A percentile compares a stretch with the other conserved stretches of the same genome.
phyloP scores from a whole-genome alignment of 1,140 invertebrate genomes.

The Brachionus manjavacas region DNA sequence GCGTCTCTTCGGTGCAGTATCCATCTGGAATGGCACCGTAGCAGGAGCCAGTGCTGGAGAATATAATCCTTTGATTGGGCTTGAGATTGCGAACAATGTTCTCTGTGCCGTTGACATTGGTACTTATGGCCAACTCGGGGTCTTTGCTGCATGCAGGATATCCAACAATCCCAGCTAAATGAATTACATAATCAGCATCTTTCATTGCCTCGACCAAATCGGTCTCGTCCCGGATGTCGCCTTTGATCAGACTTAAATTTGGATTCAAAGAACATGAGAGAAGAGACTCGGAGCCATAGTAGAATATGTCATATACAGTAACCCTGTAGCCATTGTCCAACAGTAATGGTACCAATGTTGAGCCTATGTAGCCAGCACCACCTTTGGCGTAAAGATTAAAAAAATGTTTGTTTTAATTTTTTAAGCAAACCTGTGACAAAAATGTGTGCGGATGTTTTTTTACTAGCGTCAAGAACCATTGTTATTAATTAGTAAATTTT shows the following conservation, averaged over 20 bases:
- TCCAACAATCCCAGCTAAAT: conserved; percentile 49
- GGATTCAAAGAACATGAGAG: conserved; percentile 41
- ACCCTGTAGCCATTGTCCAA: conserved; percentile 46
- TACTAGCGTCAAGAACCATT: background rate
- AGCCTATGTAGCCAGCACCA: conserved; percentile 49
- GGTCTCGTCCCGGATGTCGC: conserved; percentile 46
- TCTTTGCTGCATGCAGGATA: conserved; percentile 49
- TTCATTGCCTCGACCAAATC: conserved; percentile 41
- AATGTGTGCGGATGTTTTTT: background rate
- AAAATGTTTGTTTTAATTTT: background rate
- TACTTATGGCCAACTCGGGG: conserved; percentile 43
- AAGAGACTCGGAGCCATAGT: conserved; percentile 46
- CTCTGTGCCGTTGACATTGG: conserved; percentile 46
- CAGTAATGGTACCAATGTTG: conserved; percentile 47
- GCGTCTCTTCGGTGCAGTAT: conserved; percentile 46
- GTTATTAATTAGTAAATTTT: background rate
- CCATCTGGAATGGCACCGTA: conserved; percentile 47
- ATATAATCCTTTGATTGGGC: conserved; percentile 46
- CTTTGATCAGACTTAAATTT: conserved; percentile 45
- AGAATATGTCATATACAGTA: conserved; percentile 48
- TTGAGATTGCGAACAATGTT: conserved; percentile 44
- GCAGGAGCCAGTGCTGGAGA: conserved; percentile 48
- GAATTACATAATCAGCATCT: conserved; percentile 46
- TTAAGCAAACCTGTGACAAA: background rate
- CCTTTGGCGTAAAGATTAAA: conserved; percentile 21